These are phyloP conservation scores for Smutsia temminckii DNA, from an alignment of 2,797 vertebrate species.

Conservation along the genomic window DNA sequence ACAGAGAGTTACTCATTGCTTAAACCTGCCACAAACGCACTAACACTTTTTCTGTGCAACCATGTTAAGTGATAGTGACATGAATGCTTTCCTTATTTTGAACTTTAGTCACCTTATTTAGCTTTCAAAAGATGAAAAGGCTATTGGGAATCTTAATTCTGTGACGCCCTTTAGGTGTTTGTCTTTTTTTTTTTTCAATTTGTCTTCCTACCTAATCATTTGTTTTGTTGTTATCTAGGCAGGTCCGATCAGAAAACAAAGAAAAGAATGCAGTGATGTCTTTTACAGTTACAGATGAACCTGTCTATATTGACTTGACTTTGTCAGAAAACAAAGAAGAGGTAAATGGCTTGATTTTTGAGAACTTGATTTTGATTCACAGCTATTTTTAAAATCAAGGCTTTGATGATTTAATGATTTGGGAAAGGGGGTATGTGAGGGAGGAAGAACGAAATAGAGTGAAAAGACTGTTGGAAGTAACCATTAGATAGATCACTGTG, in stretches of 20 bases:
- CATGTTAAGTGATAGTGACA: background rate
- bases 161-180: background rate
- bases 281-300: slow-evolving; percentile 95
- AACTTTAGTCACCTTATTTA: background rate
- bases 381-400: background rate
- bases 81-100: background rate
- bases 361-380: slow-evolving; percentile 14
- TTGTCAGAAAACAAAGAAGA: slow-evolving; percentile 94
- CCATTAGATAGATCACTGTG: background rate
- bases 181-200: background rate
- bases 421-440: background rate
- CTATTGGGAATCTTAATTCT: background rate
- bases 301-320: slow-evolving; percentile 91
- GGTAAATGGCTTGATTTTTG: slow-evolving; percentile 84
- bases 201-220: background rate
- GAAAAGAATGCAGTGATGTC: slow-evolving; percentile 97
- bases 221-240: slow-evolving; percentile 88
- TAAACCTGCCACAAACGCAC: background rate
- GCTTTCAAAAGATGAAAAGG: slow-evolving; percentile 30
- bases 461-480: background rate
- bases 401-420: background rate
- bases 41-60: background rate
- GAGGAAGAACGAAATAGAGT: background rate
- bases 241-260: slow-evolving; percentile 94
- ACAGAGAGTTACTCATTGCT: background rate